Evolutionary conservation across 30 jellyfish, hydroid and myxozoan species (phyloP), one percentile per base, ranked within the genome.

Genomic region (Catostylus mosaicus): DNA sequence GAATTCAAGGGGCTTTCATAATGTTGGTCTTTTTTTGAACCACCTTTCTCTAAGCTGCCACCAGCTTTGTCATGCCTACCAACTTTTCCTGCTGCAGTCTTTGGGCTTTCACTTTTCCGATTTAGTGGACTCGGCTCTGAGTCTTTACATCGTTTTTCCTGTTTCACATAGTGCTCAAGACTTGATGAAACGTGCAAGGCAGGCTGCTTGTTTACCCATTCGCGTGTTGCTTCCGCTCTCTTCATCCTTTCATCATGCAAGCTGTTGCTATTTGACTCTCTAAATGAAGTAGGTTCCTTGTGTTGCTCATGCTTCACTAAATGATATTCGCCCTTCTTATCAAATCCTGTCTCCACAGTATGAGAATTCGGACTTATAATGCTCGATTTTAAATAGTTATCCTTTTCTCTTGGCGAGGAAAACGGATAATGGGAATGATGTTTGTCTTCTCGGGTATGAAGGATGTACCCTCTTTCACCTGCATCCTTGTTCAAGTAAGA

Each of bases 1-100:
- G 92, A 82, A 48, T 82, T 82, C 86, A 82, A 45, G 10, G 92
- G 92, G 46, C 92, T 82, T 27, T 82, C 92, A 37, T 82, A 82
- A 35, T 60, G 80, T 19, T 68, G 92, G 23, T 82, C 92, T 54
- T 74, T 68, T 27, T 82, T 82, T 26, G 84, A 72, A 23, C 30
- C 45, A 34, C 24, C 45, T 43, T 81, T 81, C 67, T 81, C 91
- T 29, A n/a, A 65, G n/a, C 50, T 79, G 65, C 75, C 46, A 61
- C 61, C 30, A 29, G 63, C 56, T 20, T 36, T 72, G 1, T 59
- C 71, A 24, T 27, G 36, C 38, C 24, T 59, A 0, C 71, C 71
- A 16, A 24, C 38, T 37, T 51, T 82, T 9, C 57, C 48, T 23
- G 30, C 65, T 66, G 64, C 32, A 30, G 61, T 40, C 27, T 33